Evolutionary conservation across 2,113 vertebrate genomes (phyloP).

Genomic region (Poeciliopsis prolifica): DNA sequence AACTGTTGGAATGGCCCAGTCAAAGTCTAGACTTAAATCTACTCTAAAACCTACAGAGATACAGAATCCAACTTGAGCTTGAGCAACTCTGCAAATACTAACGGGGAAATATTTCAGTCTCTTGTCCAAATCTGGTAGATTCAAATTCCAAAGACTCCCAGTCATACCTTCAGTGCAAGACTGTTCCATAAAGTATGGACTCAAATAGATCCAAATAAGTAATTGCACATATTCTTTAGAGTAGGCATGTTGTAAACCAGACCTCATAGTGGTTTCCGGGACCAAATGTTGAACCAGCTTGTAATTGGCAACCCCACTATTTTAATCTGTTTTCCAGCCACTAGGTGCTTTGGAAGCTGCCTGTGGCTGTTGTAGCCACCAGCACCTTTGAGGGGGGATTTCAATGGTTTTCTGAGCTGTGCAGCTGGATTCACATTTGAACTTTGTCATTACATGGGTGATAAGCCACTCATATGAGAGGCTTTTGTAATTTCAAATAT

Average conservation of each 20-base stretch:
- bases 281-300: constrained; percentile 32
- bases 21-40: too few species aligned
- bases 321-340: constrained; percentile 40
- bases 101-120: too few species aligned
- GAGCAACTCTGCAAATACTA: background rate
- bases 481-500: constrained; percentile 76
- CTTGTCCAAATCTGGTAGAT: background rate
- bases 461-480: constrained; percentile 70
- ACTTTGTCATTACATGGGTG: constrained; percentile 74
- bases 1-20: too few species aligned
- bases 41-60: too few species aligned
- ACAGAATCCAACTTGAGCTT: background rate
- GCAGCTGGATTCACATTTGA: constrained; percentile 74
- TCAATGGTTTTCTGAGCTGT: constrained; percentile 63
- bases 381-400: constrained; percentile 55
- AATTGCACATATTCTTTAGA: constrained; percentile 7
- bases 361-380: constrained; percentile 34
- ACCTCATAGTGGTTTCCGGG: constrained; percentile 13
- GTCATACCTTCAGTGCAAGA: background rate
- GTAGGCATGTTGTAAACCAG: constrained; percentile 26
- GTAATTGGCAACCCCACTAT: constrained; percentile 25
- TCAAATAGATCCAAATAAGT: background rate
- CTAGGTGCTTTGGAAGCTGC: constrained; percentile 50
- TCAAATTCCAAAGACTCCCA: background rate
- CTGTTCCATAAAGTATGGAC: background rate